Evolutionary conservation across 2,888 invertebrate species (phyloP).

Genomic region (Cheilosia impressa): DNA sequence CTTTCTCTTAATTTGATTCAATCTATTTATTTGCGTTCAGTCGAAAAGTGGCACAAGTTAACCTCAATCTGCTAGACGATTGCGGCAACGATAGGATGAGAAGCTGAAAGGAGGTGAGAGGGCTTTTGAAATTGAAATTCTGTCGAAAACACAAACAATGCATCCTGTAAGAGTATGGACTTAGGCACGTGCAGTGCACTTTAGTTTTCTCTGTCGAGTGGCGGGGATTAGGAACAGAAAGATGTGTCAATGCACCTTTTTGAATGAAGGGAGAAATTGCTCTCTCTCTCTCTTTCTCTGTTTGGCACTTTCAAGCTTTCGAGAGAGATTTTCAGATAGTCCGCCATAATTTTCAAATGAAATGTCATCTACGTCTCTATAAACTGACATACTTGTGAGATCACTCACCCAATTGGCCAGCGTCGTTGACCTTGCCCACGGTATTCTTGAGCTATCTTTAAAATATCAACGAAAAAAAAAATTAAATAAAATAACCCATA

Average conservation of each 20-base stretch:
- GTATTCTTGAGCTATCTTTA: background rate
- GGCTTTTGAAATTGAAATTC: constrained; percentile 44
- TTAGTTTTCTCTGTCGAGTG: constrained; percentile 22
- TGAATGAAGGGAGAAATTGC: background rate
- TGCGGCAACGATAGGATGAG: constrained; percentile 14
- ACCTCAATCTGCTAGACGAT: constrained; percentile 45
- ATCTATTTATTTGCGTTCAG: constrained; percentile 54
- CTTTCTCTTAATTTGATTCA: constrained; percentile 20
- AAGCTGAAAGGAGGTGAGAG: constrained; percentile 11
- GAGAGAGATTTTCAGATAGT: background rate
- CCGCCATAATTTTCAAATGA: background rate
- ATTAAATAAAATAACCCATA: background rate
- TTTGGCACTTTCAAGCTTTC: background rate
- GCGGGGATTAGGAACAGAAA: constrained; percentile 9
- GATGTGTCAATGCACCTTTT: constrained; percentile 32
- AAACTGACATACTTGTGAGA: constrained; percentile 10
- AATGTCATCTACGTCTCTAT: background rate
- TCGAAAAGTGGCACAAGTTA: constrained; percentile 19
- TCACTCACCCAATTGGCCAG: background rate
- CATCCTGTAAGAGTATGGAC: constrained; percentile 33
- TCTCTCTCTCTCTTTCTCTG: background rate
- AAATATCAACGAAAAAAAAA: background rate
- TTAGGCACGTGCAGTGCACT: constrained; percentile 18
- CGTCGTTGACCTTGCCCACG: constrained; percentile 7
- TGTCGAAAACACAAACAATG: constrained; percentile 50